These are phyloP conservation scores for Hyperopisus bebe DNA, from an alignment of 2,113 vertebrate genomes.

Conservation along the genomic window DNA sequence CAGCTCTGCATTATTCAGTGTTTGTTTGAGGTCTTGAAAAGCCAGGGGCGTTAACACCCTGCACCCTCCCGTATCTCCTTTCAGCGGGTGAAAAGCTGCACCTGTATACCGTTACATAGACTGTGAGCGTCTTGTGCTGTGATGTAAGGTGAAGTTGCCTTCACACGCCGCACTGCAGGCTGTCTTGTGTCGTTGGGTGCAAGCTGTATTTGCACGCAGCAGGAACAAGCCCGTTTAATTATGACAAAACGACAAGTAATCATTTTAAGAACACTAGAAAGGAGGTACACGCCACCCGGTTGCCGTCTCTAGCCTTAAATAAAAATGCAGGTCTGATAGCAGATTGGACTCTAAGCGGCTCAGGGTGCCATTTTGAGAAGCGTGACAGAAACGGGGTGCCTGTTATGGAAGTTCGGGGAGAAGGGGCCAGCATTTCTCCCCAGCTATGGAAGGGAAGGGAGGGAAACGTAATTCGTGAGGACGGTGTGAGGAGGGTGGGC, in stretches of 20 bases:
- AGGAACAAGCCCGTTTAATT: not conserved
- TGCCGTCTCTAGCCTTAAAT: not conserved
- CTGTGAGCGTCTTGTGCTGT: not conserved
- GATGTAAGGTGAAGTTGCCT: not conserved
- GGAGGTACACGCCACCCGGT: not conserved
- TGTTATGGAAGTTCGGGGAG: not conserved
- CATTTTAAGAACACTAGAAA: not conserved
- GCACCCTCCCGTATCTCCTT: slow-evolving; percentile 12
- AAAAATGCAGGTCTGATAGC: not conserved
- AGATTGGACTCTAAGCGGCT: not conserved
- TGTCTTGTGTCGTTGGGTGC: not conserved
- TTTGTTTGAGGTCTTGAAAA: slow-evolving; percentile 8
- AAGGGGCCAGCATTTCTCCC: not conserved
- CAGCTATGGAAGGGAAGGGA: slow-evolving; percentile 30
- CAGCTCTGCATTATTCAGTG: slow-evolving; percentile 22
- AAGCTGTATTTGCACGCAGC: not conserved
- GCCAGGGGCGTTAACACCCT: not conserved
- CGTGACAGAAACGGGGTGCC: not conserved
- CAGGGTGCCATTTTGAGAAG: not conserved
- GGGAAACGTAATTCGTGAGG: slow-evolving; percentile 54
- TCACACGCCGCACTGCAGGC: slow-evolving; percentile 6
- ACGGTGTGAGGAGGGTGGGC: slow-evolving; percentile 52
- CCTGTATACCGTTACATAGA: slow-evolving; percentile 11
- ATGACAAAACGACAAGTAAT: not conserved
- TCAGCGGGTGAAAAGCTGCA: slow-evolving; percentile 1